These are phyloP conservation scores for Stenichneumon culpator DNA, from an alignment of 2,888 invertebrate species.

Conservation along the genomic window DNA sequence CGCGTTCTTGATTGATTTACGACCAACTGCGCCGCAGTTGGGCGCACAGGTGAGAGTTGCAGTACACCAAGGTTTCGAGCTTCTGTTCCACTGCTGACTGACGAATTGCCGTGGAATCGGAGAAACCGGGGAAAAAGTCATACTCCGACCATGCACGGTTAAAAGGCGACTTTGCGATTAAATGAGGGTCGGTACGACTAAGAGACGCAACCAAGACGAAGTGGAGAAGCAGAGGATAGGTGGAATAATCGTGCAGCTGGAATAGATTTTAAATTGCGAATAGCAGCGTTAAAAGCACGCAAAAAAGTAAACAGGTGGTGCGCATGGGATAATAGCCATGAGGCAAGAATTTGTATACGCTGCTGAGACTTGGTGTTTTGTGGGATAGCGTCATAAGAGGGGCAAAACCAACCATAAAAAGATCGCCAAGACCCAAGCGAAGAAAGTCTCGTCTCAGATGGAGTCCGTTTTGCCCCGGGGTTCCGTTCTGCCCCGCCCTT, in stretches of 20 bases:
- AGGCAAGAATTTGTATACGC: neutral
- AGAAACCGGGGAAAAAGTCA: slow-evolving; percentile 15
- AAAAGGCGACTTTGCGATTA: neutral
- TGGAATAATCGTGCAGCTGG: slow-evolving; percentile 36
- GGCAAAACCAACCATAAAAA: neutral
- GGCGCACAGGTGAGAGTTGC: slow-evolving; percentile 69
- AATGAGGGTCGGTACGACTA: slow-evolving; percentile 14
- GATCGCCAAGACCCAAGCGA: neutral
- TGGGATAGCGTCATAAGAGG: neutral
- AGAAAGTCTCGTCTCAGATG: neutral
- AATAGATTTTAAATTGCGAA: slow-evolving; percentile 59
- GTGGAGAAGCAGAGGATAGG: slow-evolving; percentile 4
- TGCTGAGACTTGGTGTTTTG: neutral
- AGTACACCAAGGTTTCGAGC: slow-evolving; percentile 42
- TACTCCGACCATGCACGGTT: neutral
- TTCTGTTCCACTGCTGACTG: slow-evolving; percentile 23
- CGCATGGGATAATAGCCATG: slow-evolving; percentile 14
- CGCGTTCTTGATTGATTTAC: slow-evolving; percentile 70
- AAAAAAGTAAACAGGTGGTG: slow-evolving; percentile 35
- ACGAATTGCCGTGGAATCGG: slow-evolving; percentile 43
- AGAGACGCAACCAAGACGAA: neutral
- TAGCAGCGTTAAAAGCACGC: slow-evolving; percentile 47
- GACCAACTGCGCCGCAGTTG: slow-evolving; percentile 59
- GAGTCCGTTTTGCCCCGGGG: neutral
- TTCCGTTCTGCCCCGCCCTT: slow-evolving; percentile 18